A percentile compares a stretch with the other conserved stretches of the same genome.
Conservation (phyloP, 2,888 invertebrate species). For the Amphipoea oculea region DNA sequence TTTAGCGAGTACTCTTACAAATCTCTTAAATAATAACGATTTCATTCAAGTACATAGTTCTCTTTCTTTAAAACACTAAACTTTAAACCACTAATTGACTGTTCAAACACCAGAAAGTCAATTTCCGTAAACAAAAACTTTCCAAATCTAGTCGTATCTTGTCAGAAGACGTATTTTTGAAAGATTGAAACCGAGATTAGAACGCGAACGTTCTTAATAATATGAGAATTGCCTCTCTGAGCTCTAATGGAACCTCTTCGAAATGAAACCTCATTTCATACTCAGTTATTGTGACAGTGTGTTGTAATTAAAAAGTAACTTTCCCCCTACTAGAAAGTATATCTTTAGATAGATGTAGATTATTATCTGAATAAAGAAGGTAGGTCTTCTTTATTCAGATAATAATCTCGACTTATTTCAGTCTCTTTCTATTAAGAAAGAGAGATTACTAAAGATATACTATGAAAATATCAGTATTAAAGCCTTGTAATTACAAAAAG, state of each 20-base stretch:
- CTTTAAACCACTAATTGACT: background rate
- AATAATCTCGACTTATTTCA: background rate
- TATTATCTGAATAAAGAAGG: background rate
- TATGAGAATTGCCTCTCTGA: too few relatives aligned
- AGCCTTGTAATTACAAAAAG: background rate
- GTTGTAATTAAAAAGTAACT: slow-evolving; percentile 18
- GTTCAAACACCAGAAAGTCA: background rate
- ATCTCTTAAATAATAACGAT: background rate
- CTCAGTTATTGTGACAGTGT: background rate
- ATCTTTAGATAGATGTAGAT: background rate
- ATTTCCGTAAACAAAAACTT: too few relatives aligned
- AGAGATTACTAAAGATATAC: background rate
- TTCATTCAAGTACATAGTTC: background rate
- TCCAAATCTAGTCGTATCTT: too few relatives aligned
- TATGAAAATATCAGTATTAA: slow-evolving; percentile 15
- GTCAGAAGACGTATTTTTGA: too few relatives aligned
- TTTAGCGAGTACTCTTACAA: background rate
- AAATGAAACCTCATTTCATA: background rate
- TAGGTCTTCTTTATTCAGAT: too few relatives aligned
- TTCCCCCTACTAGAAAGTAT: background rate
- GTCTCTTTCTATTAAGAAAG: background rate
- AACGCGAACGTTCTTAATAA: too few relatives aligned
- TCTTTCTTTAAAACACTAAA: background rate
- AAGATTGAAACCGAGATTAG: too few relatives aligned
- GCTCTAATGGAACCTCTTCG: background rate